Percentiles rank a stretch among this genome's conserved stretches.
These are phyloP conservation scores for Equus przewalskii DNA, from an alignment of 2,113 vertebrate genomes.

Conservation along the genomic window DNA sequence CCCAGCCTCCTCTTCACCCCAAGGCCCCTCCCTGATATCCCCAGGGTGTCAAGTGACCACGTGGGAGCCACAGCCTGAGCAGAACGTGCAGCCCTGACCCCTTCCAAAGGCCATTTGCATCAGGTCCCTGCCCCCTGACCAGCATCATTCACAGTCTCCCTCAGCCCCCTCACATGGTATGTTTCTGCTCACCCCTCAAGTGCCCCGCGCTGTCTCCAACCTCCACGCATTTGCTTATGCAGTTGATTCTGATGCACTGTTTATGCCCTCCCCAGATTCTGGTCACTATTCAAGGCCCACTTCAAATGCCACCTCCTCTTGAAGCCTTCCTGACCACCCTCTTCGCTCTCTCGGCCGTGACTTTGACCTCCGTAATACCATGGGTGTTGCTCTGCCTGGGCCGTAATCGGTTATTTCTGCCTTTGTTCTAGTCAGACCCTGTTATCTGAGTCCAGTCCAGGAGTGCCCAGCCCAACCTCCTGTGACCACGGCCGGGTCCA, in stretches of 20 bases:
- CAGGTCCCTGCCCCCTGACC: neutral
- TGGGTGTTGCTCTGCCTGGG: neutral
- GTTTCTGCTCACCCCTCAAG: neutral
- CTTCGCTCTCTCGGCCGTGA: neutral
- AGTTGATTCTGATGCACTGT: neutral
- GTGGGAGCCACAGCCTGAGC: neutral
- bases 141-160: neutral
- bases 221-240: neutral
- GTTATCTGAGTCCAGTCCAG: neutral
- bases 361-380: neutral
- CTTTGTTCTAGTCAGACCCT: neutral
- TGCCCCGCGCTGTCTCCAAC: accelerated
- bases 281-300: neutral
- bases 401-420: neutral
- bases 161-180: accelerated
- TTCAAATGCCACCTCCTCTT: neutral
- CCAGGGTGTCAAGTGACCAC: neutral
- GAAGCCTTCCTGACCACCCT: neutral
- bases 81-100: neutral
- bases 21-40: neutral
- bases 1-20: neutral
- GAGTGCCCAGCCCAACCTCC: neutral
- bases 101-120: neutral
- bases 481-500: neutral
- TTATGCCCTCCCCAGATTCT: neutral